A percentile compares a stretch with the other conserved stretches of the same genome.
These are phyloP conservation scores for Drepana falcataria DNA, from an alignment of 2,888 invertebrate species.

Conservation along the genomic window DNA sequence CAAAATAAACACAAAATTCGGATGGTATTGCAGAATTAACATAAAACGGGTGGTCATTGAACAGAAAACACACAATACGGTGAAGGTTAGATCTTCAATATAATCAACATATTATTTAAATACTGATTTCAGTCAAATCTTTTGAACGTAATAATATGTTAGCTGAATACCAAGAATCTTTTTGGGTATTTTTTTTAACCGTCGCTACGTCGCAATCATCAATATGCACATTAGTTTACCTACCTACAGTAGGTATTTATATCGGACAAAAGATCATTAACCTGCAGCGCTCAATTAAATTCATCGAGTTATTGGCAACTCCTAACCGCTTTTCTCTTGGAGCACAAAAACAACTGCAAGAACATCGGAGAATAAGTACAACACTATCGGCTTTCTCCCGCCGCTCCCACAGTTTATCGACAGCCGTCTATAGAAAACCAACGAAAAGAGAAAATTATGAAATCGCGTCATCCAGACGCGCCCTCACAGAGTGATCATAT, in stretches of 20 bases:
- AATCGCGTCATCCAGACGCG: conserved; percentile 36
- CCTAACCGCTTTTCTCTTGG: conserved; percentile 30
- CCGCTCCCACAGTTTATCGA: conserved; percentile 49
- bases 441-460: conserved; percentile 59
- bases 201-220: not conserved
- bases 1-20: not conserved
- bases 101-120: not conserved
- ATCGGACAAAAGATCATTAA: not conserved
- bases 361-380: conserved; percentile 56
- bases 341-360: conserved; percentile 36
- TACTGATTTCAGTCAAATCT: no score
- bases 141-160: no score
- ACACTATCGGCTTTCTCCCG: conserved; percentile 65
- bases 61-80: not conserved
- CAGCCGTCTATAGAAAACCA: conserved; percentile 56
- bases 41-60: not conserved
- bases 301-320: not conserved
- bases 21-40: not conserved
- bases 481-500: conserved; percentile 1
- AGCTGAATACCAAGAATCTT: no score
- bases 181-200: no score
- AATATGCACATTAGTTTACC: not conserved
- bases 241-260: not conserved
- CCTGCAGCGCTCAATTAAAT: not conserved
- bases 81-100: not conserved